Percentiles rank a stretch among this genome's conserved stretches.
These are phyloP conservation scores for Poeciliopsis paucimaculata DNA, from an alignment of 2,797 vertebrate species.

Conservation along the genomic window DNA sequence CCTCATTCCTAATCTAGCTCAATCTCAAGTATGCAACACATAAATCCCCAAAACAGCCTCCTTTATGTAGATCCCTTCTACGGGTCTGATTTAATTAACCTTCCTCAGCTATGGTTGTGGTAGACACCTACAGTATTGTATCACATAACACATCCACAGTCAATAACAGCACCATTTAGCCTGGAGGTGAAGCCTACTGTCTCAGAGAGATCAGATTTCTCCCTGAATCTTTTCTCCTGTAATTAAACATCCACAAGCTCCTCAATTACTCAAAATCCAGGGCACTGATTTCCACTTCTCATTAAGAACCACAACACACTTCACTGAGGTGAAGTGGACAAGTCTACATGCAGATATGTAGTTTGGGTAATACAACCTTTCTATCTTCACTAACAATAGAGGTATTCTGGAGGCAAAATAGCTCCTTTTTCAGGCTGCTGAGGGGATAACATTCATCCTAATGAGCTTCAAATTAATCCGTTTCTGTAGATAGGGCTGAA, in stretches of 20 bases:
- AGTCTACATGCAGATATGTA: slow-evolving; percentile 29
- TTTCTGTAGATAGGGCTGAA: slow-evolving; percentile 44
- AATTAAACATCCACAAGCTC: slow-evolving; percentile 71
- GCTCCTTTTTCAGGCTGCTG: slow-evolving; percentile 22
- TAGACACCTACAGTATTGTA: slow-evolving; percentile 66
- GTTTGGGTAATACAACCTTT: slow-evolving; percentile 10
- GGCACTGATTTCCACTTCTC: slow-evolving; percentile 71
- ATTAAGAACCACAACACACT: slow-evolving; percentile 60
- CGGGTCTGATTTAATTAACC: slow-evolving; percentile 70
- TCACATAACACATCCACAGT: slow-evolving; percentile 62
- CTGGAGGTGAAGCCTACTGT: slow-evolving; percentile 50
- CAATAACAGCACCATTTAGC: slow-evolving; percentile 74
- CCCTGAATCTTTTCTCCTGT: slow-evolving; percentile 69
- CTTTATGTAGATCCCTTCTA: slow-evolving; percentile 3
- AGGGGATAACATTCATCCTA: slow-evolving; percentile 44
- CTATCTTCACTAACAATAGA: slow-evolving; percentile 29
- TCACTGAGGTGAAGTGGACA: slow-evolving; percentile 57
- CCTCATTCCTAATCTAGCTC: neutral
- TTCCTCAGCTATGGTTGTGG: slow-evolving; percentile 41
- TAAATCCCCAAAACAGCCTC: slow-evolving; percentile 21
- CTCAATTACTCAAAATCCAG: slow-evolving; percentile 75
- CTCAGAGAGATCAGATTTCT: slow-evolving; percentile 64
- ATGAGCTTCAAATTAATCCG: slow-evolving; percentile 62
- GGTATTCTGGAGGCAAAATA: slow-evolving; percentile 23
- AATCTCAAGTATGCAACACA: neutral